These are phyloP conservation scores for Aphelenchoides besseyi DNA, from an alignment of 1,140 invertebrate species.

Conservation along the genomic window DNA sequence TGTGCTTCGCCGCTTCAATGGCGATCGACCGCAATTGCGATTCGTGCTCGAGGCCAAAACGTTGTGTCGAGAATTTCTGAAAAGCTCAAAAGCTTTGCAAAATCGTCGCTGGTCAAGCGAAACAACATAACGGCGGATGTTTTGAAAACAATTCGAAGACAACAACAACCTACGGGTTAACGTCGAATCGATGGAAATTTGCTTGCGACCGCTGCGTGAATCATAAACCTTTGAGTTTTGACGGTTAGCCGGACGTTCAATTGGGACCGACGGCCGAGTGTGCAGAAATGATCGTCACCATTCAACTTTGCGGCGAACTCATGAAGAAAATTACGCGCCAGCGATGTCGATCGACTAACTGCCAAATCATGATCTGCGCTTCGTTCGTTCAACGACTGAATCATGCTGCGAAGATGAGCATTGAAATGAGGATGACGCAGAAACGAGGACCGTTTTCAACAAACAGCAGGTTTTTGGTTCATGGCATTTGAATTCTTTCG, in stretches of 20 bases:
- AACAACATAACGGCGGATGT: neutral
- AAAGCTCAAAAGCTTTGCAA: neutral
- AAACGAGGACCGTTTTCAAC: neutral
- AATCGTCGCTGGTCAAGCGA: neutral
- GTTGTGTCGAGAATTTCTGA: neutral
- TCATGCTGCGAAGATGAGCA: neutral
- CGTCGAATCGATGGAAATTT: neutral
- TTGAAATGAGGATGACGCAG: neutral
- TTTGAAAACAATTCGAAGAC: neutral
- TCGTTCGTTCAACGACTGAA: neutral
- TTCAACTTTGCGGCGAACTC: too few species aligned
- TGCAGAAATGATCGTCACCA: neutral
- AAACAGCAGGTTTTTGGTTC: neutral
- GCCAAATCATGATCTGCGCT: neutral
- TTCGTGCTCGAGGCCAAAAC: neutral
- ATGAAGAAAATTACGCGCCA: neutral
- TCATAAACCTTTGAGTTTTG: neutral
- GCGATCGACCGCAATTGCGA: neutral
- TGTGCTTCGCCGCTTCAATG: too few species aligned
- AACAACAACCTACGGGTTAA: too few species aligned
- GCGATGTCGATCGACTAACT: neutral
- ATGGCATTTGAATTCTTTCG: too few species aligned
- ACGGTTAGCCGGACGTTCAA: neutral
- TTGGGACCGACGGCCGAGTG: neutral
- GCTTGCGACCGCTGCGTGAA: neutral